Base-by-base conservation (phyloP, 2,888 invertebrate species). In the Pherbina coryleti region DNA sequence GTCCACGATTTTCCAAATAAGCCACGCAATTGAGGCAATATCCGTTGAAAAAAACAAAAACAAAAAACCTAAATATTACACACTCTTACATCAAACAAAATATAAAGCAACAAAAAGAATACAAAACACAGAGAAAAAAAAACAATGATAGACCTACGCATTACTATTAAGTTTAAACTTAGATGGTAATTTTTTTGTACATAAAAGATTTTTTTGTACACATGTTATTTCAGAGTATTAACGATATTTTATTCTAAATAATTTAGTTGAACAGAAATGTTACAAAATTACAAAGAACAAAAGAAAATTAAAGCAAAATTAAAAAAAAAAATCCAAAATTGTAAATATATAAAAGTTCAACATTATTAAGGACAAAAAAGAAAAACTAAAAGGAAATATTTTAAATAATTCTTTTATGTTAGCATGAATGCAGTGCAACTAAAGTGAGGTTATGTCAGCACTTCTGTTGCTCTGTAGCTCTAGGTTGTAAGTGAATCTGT, bases 131-230 rank as follows among this genome's bases (percentile, higher is more conserved):
- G n/a, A n/a, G n/a, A 57, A 66, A 44, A 5, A 37, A 62, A 37
- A 67, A 72, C 66, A 53, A 69, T 78, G 28, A 76, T 72, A 73
- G 75, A 77, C 77, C 79, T 81, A 78, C 78, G 77, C 72, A 75
- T 66, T 69, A 60, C 8, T 76, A 19, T 22, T 3, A 66, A 53
- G 7, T 7, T 31, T 55, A 44, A 67, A 67, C 11, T 67, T 34
- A 62, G 25, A 31, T 28, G 9, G 19, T 44, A 67, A n/a, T 14
- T 44, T 67, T 37, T 17, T 19, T 67, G 67, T 69, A 69, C 8
- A 25, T 69, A 34, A 51, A 51, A 17, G 17, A 49, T n/a, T 55
- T 28, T 64, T 64, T 69, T 53, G 62, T 69, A 51, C 22, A 31
- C 49, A 74, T n/a, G 3, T 19, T 44, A 25, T 74, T n/a, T 28